A percentile compares a stretch with the other conserved stretches of the same genome.
phyloP scores from a whole-genome alignment of 2,888 invertebrate genomes.

The Microctonus brassicae region DNA sequence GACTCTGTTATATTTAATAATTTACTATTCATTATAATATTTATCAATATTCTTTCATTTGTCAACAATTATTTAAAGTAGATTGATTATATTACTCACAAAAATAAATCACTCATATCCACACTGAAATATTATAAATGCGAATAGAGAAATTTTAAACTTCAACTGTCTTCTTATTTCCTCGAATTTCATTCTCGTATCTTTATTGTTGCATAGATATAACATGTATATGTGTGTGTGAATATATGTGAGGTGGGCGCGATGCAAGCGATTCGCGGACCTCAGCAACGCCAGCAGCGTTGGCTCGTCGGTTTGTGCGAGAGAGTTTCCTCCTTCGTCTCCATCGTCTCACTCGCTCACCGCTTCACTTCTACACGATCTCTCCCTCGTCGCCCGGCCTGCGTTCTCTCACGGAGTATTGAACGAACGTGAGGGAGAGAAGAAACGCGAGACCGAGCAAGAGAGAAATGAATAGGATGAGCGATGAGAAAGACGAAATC shows the following conservation, averaged over 20 bases:
- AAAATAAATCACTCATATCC: too few relatives aligned
- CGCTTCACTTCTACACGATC: constrained; percentile 38
- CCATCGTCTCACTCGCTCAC: neutral
- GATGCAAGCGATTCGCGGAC: constrained; percentile 18
- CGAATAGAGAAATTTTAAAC: neutral
- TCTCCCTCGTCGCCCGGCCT: constrained; percentile 40
- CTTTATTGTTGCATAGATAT: neutral
- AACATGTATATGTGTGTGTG: neutral
- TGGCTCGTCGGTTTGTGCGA: constrained; percentile 25
- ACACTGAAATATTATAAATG: too few relatives aligned
- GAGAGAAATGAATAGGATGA: constrained; percentile 39
- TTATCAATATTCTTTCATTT: too few relatives aligned
- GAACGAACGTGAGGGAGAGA: constrained; percentile 62
- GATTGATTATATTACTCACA: too few relatives aligned
- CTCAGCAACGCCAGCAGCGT: constrained; percentile 22
- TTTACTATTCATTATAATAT: too few relatives aligned
- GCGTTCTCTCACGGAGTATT: constrained; percentile 55
- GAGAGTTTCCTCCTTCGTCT: neutral
- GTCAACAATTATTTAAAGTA: too few relatives aligned
- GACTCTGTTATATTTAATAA: too few relatives aligned
- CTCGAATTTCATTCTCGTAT: constrained; percentile 10
- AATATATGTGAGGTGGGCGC: neutral
- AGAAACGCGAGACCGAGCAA: constrained; percentile 38
- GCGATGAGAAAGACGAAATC: constrained; percentile 43
- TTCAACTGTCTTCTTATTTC: neutral